Evolutionary conservation across 2,797 vertebrate genomes (phyloP), one percentile per base, ranked within the genome.

Genomic region (Microctenopoma stevenorrisi): DNA sequence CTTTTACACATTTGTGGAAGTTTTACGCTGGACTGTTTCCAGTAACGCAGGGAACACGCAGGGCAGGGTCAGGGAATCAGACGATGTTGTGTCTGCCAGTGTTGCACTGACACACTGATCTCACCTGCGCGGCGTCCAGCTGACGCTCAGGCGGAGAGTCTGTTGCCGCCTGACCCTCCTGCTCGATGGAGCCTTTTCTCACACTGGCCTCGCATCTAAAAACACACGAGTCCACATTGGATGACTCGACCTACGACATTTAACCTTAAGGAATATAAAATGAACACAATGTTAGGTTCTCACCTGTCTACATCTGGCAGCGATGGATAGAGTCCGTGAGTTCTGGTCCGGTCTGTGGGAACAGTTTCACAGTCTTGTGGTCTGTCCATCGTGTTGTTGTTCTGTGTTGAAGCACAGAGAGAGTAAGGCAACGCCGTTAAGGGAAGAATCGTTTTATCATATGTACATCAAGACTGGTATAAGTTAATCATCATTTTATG

Each of bases 1-100:
- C 86, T 67, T 86, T 90, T 88, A 79, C 78, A 79, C 70, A 83
- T 56, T 65, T 83, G 30, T 78, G 88, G 85, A 90, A 82, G 79
- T 91, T 90, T 76, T 88, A 13, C 11, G 14, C 5, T 18, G 7
- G 18, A 11, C 16, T n/a, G 61, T 72, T 90, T 85, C 84, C 86
- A 84, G 88, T 83, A 88, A 88, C 56, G 35, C 18, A 33, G 15
- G 25, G 4, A 51, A 28, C 4, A 22, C 22, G 22, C 22, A 22
- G 22, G 22, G 22, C 22, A 22, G 22, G 22, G 22, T 22, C 22
- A 37, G 37, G 25, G 28, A 58, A 55, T 43, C 33, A 12, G 26
- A 33, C 7, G 1, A 14, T 9, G 12, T 25, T 15, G 11, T 49
- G 64, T 61, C 56, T 71, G 68, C 74, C 72, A 47, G 0, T 10